Percentiles rank a stretch among this genome's conserved stretches.
phyloP scores from a whole-genome alignment of 2,888 invertebrate genomes.

The Drosophila sordidapex region DNA sequence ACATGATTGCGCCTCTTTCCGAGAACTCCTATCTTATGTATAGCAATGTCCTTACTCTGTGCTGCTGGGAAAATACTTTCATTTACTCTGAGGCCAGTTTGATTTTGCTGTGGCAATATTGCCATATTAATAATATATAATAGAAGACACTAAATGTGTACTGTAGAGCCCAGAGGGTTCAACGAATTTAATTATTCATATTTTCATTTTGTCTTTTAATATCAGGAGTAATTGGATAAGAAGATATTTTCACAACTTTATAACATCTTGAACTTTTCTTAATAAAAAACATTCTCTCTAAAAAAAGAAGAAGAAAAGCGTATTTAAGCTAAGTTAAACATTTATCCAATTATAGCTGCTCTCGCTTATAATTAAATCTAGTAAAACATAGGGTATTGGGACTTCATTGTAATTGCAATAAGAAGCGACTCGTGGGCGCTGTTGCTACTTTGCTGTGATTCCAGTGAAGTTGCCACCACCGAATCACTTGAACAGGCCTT shows the following conservation, averaged over 20 bases:
- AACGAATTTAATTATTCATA: not conserved
- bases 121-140: not conserved
- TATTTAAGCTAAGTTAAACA: not conserved
- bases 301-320: not conserved
- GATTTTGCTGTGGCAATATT: not conserved
- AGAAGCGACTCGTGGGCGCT: constrained; percentile 5
- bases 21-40: not conserved
- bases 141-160: not conserved
- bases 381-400: constrained; percentile 26
- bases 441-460: constrained; percentile 46
- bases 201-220: not conserved
- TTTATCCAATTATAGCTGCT: not conserved
- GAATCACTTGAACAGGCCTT: constrained; percentile 61
- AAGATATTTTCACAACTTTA: too few species aligned
- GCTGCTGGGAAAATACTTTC: not conserved
- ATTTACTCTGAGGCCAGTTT: not conserved
- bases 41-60: not conserved
- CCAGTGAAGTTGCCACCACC: constrained; percentile 12
- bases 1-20: not conserved
- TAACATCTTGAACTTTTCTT: too few species aligned
- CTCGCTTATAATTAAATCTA: not conserved
- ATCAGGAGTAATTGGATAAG: not conserved
- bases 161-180: too few species aligned
- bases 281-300: not conserved
- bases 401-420: not conserved